A percentile compares a stretch with the other conserved stretches of the same genome.
Conservation (phyloP, 2,113 vertebrate genomes). For the Corynorhinus townsendii region DNA sequence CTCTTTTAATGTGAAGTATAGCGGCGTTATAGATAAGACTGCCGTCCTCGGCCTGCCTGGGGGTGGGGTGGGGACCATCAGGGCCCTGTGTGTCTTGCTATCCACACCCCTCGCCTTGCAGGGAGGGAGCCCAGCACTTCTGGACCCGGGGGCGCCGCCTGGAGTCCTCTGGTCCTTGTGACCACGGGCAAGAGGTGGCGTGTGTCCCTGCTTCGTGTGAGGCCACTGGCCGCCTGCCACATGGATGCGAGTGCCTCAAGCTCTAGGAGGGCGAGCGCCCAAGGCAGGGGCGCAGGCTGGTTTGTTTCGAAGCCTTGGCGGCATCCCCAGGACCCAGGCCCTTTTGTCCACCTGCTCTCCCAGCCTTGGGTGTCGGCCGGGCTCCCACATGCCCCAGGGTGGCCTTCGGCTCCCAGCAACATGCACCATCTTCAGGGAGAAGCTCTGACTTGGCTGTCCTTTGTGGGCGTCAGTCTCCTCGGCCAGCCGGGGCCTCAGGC, state of each 20-base stretch:
- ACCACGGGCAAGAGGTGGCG: fast-evolving
- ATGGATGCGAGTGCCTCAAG: background rate
- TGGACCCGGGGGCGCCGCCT: background rate
- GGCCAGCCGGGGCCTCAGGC: background rate
- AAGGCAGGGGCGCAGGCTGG: fast-evolving
- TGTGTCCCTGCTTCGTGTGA: fast-evolving
- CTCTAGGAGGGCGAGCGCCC: fast-evolving
- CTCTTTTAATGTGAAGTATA: slow-evolving; percentile 15
- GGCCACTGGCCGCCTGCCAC: fast-evolving
- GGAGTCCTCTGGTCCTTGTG: background rate
- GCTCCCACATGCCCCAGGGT: fast-evolving
- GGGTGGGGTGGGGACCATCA: background rate
- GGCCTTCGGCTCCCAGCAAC: background rate
- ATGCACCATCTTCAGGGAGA: fast-evolving
- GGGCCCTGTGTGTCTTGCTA: background rate
- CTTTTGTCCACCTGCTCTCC: background rate
- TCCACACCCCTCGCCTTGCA: background rate
- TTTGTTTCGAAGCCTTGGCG: fast-evolving
- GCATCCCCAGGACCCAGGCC: fast-evolving
- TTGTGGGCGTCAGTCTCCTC: fast-evolving
- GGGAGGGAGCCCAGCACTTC: background rate
- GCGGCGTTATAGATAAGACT: background rate
- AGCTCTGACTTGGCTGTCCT: fast-evolving
- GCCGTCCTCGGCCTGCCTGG: background rate
- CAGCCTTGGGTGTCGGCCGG: fast-evolving